A percentile compares a stretch with the other conserved stretches of the same genome.
Conservation (phyloP, 1,140 invertebrate species). For the Chrysoperla carnea region DNA sequence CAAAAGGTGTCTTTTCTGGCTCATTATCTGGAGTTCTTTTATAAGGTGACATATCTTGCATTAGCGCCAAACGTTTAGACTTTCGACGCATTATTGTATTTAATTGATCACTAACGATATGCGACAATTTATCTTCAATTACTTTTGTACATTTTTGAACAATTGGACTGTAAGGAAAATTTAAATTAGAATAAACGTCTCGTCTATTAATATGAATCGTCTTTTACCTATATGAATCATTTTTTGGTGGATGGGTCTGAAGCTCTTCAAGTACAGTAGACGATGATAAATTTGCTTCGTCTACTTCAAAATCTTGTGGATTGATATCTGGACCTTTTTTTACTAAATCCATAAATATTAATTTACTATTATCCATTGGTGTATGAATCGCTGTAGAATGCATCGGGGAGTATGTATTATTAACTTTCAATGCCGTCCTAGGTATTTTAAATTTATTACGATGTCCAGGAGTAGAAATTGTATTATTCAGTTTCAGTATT, state of each 20-base stretch:
- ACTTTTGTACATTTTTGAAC: background rate
- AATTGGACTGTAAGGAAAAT: background rate
- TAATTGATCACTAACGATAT: background rate
- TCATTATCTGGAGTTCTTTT: background rate
- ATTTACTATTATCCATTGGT: background rate
- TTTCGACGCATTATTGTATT: background rate
- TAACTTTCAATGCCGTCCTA: background rate
- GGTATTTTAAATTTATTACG: background rate
- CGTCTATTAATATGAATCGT: too few species aligned
- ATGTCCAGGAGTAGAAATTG: background rate
- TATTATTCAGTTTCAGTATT: too few species aligned
- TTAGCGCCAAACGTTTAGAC: too few species aligned
- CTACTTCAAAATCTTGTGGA: background rate
- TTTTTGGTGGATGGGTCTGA: too few species aligned
- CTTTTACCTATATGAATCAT: too few species aligned
- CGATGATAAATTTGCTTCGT: background rate
- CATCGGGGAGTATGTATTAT: background rate
- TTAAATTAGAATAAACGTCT: too few species aligned
- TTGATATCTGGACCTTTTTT: background rate
- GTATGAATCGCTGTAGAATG: background rate
- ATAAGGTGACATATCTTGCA: background rate
- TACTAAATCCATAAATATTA: background rate
- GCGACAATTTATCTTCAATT: background rate
- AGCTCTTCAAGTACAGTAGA: background rate
- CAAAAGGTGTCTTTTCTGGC: background rate